Evolutionary conservation across 2,113 vertebrate genomes (phyloP).

Genomic region (Anolis sagrei): DNA sequence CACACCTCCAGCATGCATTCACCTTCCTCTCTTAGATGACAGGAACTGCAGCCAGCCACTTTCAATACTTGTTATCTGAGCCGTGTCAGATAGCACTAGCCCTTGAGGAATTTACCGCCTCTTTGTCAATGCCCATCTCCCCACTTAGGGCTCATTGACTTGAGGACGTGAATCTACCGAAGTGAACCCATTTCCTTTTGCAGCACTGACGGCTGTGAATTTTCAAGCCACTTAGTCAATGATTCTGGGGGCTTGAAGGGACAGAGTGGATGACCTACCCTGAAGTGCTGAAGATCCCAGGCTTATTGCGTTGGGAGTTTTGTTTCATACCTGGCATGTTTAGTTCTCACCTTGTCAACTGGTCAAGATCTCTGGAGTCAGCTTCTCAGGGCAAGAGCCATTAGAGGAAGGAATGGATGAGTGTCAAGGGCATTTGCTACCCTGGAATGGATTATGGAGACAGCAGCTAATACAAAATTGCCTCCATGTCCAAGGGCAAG

Average conservation of each 20-base stretch:
- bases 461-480: no score
- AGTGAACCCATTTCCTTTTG: conserved; percentile 24
- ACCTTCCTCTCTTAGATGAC: conserved; percentile 60
- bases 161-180: conserved; percentile 28
- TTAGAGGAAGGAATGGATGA: background rate
- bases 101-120: conserved; percentile 65
- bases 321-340: background rate
- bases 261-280: background rate
- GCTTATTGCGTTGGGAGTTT: background rate
- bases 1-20: background rate
- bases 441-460: background rate
- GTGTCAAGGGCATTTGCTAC: background rate
- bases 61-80: conserved; percentile 56
- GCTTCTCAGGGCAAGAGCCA: no score
- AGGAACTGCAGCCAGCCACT: conserved; percentile 21
- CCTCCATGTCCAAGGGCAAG: no score
- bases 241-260: background rate
- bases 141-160: conserved; percentile 57
- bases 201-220: background rate
- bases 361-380: background rate
- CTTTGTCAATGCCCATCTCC: conserved; percentile 59
- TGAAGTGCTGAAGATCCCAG: background rate
- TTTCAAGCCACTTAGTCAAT: background rate
- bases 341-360: background rate
- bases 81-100: conserved; percentile 58